Evolutionary conservation across 1,140 invertebrate species (phyloP), one percentile per base, ranked within the genome.

Genomic region (Drosophila takahashii): DNA sequence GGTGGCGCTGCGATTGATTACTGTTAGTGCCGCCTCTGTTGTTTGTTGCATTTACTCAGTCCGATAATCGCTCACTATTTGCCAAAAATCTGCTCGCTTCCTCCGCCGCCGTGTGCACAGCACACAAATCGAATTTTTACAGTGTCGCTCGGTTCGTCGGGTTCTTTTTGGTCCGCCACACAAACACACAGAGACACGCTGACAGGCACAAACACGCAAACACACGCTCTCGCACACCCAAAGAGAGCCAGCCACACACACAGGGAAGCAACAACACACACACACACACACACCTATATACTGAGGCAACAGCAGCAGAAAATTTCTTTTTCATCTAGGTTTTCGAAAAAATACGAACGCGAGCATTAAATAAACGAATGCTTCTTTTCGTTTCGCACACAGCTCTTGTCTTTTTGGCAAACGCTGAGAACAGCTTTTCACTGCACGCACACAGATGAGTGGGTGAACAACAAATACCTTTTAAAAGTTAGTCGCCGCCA

Each of bases 81-180:
- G 83, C 75, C 77, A 79, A 75, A 76, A 75, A 64, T 74, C 29
- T 64, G 73, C 53, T 76, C 53, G 72, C 73, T 78, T 81, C 83
- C 54, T 75, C 78, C 60, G 71, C 78, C 60, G 71, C 78, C 60
- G 71, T 65, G 65, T 65, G 72, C 79, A 81, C 77, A 86, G 71
- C 81, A 83, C 69, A 81, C 81, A 86, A 87, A 89, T 86, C 79
- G 75, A 87, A 86, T 87, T 87, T 81, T 83, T 83, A 81, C 79
- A 65, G 64, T 57, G 71, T 87, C 75, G 78, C 6, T 32, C 29
- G 29, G 29, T 32, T 59, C 61, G 83, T 86, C 79, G 83, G 83
- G 83, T 86, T 86, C 84, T 86, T 87, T 85, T 86, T 83, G 67
- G 65, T 86, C 54, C 51, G 78, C 70, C 81, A 83, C 70, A 52